Base-by-base conservation (phyloP, 92 coral and sea anemone species). In the Palythoa grandis region DNA sequence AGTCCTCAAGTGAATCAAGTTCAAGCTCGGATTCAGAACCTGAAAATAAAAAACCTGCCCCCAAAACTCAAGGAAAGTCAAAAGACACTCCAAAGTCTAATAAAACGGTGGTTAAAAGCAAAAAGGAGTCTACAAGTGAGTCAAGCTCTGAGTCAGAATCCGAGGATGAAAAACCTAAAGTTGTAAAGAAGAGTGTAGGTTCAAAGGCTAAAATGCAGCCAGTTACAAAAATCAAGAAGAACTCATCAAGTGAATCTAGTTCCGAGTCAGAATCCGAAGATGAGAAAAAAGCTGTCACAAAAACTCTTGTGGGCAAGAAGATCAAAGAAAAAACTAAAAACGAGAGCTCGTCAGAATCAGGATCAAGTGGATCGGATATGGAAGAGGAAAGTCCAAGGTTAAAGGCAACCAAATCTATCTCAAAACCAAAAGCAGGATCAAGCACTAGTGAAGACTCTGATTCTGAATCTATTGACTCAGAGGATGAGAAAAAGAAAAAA, bases 211-310 rank as follows among this genome's bases (percentile, higher is more conserved):
- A 25, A 72, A 91, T 69, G n/a, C n/a, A n/a, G n/a, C n/a, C n/a
- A n/a, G n/a, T n/a, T n/a, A n/a, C n/a, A n/a, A n/a, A n/a, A n/a
- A n/a, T n/a, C n/a, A n/a, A n/a, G n/a, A n/a, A n/a, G 91, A 85
- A 13, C 52, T 52, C 2, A n/a, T 83, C 86, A 20, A 87, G 90
- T 68, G 92, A 83, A 29, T 74, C 93, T 9, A 66, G 60, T 72
- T 83, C 89, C 17, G 92, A 91, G 13, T 75, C 79, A 17, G 79
- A 76, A 65, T 87, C 88, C 50, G 97, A 94, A 67, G 89, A 87
- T 84, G 92, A 76, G 38, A 86, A 86, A 20, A 74, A 78, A 54
- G 70, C 40, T 58, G 56, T 35, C 15, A 22, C 13, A 16, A 88
- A 77, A 57, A 83, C 78, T 19, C 6, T 43, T 3, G 50, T 43